Conservation (phyloP, 1,140 invertebrate genomes). For the Sweltsa coloradensis region DNA sequence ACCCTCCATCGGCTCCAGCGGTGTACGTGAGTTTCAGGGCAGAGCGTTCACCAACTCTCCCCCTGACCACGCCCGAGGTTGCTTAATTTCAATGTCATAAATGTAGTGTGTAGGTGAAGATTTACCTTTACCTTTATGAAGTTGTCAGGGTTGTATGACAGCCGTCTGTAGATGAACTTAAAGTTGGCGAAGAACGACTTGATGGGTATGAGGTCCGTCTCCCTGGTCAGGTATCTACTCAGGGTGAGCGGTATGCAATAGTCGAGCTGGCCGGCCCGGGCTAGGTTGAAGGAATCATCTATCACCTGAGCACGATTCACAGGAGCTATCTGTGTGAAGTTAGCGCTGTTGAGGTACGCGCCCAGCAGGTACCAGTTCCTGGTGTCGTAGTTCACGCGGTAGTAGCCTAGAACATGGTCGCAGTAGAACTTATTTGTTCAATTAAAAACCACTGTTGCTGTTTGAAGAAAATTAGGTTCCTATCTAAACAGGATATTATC, state of each 20-base stretch:
- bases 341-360: constrained; percentile 30
- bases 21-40: too few species aligned
- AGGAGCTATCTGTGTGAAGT: constrained; percentile 30
- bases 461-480: neutral
- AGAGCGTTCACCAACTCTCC: too few species aligned
- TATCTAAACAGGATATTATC: too few species aligned
- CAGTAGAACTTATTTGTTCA: neutral
- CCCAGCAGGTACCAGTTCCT: constrained; percentile 44
- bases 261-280: constrained; percentile 29
- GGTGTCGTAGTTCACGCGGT: constrained; percentile 48
- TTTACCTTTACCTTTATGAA: too few species aligned
- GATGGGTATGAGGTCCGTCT: constrained; percentile 43
- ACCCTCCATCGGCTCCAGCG: too few species aligned
- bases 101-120: too few species aligned
- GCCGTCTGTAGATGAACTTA: constrained; percentile 25
- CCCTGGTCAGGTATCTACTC: constrained; percentile 34
- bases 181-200: constrained; percentile 28
- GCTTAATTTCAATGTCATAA: too few species aligned
- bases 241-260: constrained; percentile 36
- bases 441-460: too few species aligned
- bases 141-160: too few species aligned
- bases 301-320: constrained; percentile 51
- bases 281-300: constrained; percentile 38
- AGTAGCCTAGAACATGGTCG: constrained; percentile 43
- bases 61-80: too few species aligned